Conservation (phyloP, 1,140 invertebrate species). For the Conopomorpha cramerella region DNA sequence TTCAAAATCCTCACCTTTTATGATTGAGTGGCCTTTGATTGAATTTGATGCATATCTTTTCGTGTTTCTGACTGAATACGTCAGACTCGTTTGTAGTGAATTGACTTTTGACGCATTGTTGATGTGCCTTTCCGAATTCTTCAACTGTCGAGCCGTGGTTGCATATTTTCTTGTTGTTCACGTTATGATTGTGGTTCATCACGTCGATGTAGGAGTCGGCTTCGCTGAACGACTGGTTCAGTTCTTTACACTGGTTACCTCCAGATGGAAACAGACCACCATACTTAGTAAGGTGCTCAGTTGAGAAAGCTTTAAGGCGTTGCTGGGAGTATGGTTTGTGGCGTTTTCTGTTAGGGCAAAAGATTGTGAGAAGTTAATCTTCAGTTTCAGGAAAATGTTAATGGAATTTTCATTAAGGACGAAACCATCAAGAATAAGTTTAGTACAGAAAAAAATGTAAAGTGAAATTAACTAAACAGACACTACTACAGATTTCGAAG, state of each 20-base stretch:
- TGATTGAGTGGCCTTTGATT: conserved; percentile 48
- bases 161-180: conserved; percentile 38
- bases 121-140: conserved; percentile 55
- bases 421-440: conserved; percentile 2
- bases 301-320: conserved; percentile 55
- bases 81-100: conserved; percentile 26
- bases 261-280: conserved; percentile 53
- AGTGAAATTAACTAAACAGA: background rate
- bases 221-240: conserved; percentile 53
- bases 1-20: conserved; percentile 47
- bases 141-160: conserved; percentile 51
- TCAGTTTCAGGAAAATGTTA: too few species aligned
- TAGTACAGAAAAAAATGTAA: conserved; percentile 2
- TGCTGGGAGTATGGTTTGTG: conserved; percentile 60
- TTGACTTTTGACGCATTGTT: conserved; percentile 53
- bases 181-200: conserved; percentile 30
- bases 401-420: conserved; percentile 2
- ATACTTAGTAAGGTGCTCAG: conserved; percentile 55
- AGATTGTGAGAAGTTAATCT: conserved; percentile 23
- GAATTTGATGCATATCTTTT: conserved; percentile 52
- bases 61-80: conserved; percentile 35
- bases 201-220: conserved; percentile 53
- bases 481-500: background rate
- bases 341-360: conserved; percentile 54
- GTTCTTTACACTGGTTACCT: conserved; percentile 46